These are phyloP conservation scores for Periophthalmus modestus DNA, from an alignment of 2,113 vertebrate species.

Conservation along the genomic window DNA sequence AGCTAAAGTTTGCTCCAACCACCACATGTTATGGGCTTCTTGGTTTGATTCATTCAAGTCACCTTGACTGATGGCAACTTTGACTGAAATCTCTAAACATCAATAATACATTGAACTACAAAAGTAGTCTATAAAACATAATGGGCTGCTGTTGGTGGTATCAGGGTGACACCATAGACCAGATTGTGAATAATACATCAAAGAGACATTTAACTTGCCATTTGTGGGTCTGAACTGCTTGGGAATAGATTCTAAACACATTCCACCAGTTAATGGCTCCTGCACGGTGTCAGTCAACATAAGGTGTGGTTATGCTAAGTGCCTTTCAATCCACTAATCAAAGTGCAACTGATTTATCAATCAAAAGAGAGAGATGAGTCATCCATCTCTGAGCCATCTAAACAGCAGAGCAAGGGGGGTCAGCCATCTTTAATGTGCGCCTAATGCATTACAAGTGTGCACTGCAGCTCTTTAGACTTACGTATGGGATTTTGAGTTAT, in stretches of 20 bases:
- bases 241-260: neutral
- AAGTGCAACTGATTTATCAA: slow-evolving; percentile 35
- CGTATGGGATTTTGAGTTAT: slow-evolving; percentile 49
- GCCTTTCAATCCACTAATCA: slow-evolving; percentile 41
- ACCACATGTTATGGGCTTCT: slow-evolving; percentile 34
- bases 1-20: slow-evolving; percentile 34
- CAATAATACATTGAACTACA: slow-evolving; percentile 16
- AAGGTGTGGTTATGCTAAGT: slow-evolving; percentile 31
- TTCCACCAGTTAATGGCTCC: slow-evolving; percentile 16
- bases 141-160: slow-evolving; percentile 5
- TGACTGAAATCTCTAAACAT: slow-evolving; percentile 27
- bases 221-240: slow-evolving; percentile 2
- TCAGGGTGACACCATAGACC: neutral
- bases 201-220: neutral
- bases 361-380: slow-evolving; percentile 31
- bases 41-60: slow-evolving; percentile 42
- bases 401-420: slow-evolving; percentile 29
- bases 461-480: slow-evolving; percentile 27
- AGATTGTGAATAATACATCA: slow-evolving; percentile 15
- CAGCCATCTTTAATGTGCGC: slow-evolving; percentile 40
- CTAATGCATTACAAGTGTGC: slow-evolving; percentile 40
- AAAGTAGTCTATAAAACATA: slow-evolving; percentile 18
- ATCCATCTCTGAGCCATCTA: slow-evolving; percentile 27
- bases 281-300: slow-evolving; percentile 34
- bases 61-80: slow-evolving; percentile 31